phyloP scores from a whole-genome alignment of 2,113 vertebrate species.

The Corvus hawaiiensis region DNA sequence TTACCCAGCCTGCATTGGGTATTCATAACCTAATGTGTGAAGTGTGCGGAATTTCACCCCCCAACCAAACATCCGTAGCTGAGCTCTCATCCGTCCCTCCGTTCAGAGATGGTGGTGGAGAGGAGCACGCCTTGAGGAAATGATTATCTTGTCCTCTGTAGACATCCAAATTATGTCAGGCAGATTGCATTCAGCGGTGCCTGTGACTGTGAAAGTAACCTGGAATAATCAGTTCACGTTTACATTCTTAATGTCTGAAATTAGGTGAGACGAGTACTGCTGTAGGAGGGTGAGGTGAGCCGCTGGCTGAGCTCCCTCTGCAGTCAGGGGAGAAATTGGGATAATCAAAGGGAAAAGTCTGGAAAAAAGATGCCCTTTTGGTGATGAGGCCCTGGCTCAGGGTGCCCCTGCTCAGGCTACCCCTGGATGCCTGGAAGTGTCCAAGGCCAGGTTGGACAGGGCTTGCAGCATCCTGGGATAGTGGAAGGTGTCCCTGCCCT shows the following conservation, averaged over 20 bases:
- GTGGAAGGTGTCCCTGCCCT: background rate
- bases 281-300: background rate
- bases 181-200: background rate
- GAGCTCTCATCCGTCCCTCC: background rate
- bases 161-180: background rate
- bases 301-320: background rate
- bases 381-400: background rate
- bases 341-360: background rate
- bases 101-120: background rate
- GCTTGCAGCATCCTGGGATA: rapidly evolving
- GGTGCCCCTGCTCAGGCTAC: background rate
- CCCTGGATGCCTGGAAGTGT: background rate
- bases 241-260: background rate
- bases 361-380: background rate
- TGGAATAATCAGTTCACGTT: background rate
- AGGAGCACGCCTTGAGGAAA: background rate
- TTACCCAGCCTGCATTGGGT: background rate
- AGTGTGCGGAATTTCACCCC: background rate
- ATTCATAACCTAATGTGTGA: background rate
- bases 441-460: rapidly evolving
- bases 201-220: background rate
- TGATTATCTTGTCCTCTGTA: background rate
- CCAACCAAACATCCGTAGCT: background rate
- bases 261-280: background rate
- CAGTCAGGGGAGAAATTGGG: background rate